Evolutionary conservation across 2,888 invertebrate genomes (phyloP).

Genomic region (Fragum whitleyi): DNA sequence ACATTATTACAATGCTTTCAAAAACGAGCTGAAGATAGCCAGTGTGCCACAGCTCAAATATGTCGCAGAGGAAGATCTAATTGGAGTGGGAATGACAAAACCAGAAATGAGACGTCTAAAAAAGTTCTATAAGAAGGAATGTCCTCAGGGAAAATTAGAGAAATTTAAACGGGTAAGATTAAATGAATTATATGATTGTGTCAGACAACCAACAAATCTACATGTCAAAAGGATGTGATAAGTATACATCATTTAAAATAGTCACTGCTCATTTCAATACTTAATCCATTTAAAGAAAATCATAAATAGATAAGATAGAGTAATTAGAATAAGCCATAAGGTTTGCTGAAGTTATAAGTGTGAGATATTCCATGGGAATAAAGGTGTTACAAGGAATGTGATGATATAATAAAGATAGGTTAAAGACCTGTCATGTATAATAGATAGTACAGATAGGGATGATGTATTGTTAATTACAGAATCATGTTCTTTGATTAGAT

Average conservation of each 20-base stretch:
- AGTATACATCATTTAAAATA: no score
- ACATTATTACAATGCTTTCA: slow-evolving; percentile 92
- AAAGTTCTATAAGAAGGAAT: slow-evolving; percentile 97
- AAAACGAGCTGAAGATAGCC: slow-evolving; percentile 92
- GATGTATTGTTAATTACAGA: slow-evolving; percentile 16
- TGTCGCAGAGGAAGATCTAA: slow-evolving; percentile 96
- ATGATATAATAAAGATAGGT: no score
- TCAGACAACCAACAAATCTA: neutral
- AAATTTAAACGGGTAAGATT: slow-evolving; percentile 92
- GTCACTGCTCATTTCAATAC: no score
- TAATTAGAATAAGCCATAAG: no score
- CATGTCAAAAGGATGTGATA: no score
- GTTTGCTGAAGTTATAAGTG: no score
- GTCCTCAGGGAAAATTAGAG: slow-evolving; percentile 95
- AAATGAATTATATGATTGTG: neutral
- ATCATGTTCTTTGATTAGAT: neutral
- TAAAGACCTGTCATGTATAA: neutral
- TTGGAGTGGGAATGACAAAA: slow-evolving; percentile 95
- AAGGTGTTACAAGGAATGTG: no score
- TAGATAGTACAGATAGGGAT: neutral
- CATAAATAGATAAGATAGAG: no score
- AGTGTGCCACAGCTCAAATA: slow-evolving; percentile 90
- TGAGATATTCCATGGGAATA: no score
- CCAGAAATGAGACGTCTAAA: slow-evolving; percentile 97
- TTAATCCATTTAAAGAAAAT: no score